Evolutionary conservation across 2,113 vertebrate species (phyloP), one percentile per base, ranked within the genome.

Genomic region (Poeciliopsis turrubarensis): DNA sequence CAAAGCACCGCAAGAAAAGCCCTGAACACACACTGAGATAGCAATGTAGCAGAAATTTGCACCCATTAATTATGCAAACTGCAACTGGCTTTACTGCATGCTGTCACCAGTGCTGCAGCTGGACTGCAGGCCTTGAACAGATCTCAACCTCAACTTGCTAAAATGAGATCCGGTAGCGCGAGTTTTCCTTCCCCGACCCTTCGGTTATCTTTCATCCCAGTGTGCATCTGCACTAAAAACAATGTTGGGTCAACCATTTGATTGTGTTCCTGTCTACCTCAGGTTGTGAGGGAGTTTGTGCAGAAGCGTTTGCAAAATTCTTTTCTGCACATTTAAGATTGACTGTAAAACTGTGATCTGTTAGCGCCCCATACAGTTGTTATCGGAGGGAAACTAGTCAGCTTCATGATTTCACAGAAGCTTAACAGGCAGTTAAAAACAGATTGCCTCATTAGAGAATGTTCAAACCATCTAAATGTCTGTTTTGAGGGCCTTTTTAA

Each of bases 1-100:
- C 65, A 99, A 96, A 93, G 94, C 93, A 0, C 94, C 94, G 2
- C 96, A 95, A 84, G 96, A 96, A 84, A 98, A 98, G 90, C 96
- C 95, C 84, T 99, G 91, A 95, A 32, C 0, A 27, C 70, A 63
- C 3, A 60, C 72, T 51, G 62, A 29, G 17, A 41, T 25, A 30
- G 64, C 51, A n/a, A 64, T 32, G 44, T 44, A 11, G 69, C 13
- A 37, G 51, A 68, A 41, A 30, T 68, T 41, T 1, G 73, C 64
- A 5, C 60, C 74, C 31, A 73, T 77, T 4, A 82, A 71, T 73
- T 82, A 83, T 81, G 88, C 87, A 89, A 82, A 79, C 62, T 80
- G 34, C 63, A 80, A 31, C 69, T 66, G 77, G 54, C 65, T 1
- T 41, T 22, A 32, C 76, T 84, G 87, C 89, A 90, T 92, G 88